phyloP scores from a whole-genome alignment of 1,140 invertebrate species.

The Ooceraea biroi region DNA sequence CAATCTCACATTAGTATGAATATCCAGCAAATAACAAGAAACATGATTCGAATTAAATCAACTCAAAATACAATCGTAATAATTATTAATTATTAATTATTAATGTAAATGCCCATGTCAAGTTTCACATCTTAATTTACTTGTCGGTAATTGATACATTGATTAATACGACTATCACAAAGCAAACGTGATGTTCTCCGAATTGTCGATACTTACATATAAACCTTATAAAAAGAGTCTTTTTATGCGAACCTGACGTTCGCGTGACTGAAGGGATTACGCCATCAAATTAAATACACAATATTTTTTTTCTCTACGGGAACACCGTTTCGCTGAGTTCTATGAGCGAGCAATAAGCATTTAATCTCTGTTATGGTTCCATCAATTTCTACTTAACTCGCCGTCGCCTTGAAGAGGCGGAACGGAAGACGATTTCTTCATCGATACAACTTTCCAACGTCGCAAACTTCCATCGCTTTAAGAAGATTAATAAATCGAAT shows the following conservation, averaged over 20 bases:
- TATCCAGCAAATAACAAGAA: too few species aligned
- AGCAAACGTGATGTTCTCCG: background rate
- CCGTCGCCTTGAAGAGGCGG: background rate
- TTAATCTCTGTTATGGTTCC: background rate
- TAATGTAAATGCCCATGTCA: background rate
- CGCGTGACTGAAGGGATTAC: background rate
- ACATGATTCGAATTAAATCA: background rate
- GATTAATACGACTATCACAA: background rate
- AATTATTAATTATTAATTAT: slow-evolving; percentile 5
- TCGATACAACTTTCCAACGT: background rate
- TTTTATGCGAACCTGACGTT: background rate
- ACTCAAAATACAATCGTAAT: too few species aligned
- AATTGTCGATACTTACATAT: background rate
- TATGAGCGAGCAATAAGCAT: background rate
- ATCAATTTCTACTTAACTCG: slow-evolving; percentile 20
- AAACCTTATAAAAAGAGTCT: background rate
- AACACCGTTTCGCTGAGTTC: background rate
- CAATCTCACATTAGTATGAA: too few species aligned
- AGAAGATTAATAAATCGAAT: background rate
- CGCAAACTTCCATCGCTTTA: background rate
- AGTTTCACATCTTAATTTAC: background rate
- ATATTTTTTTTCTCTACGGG: slow-evolving; percentile 3
- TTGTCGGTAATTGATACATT: too few species aligned
- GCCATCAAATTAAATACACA: background rate
- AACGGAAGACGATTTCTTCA: background rate